phyloP scores from a whole-genome alignment of 1,140 invertebrate species.

The Dreissena rostriformis region DNA sequence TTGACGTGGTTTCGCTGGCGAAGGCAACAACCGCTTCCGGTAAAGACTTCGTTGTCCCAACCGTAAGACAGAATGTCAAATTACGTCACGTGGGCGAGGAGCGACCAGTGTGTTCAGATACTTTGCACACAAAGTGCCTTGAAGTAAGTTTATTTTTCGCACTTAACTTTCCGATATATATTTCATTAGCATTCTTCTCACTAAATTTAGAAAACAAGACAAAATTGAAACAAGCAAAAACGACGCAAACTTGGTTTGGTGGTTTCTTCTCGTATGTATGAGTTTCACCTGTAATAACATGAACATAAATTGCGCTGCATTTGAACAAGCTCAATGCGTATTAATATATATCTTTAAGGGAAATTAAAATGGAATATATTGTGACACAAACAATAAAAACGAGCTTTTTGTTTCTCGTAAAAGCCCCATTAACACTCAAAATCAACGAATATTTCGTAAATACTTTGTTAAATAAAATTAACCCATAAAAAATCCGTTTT shows the following conservation, averaged over 20 bases:
- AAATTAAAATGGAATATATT: too few species aligned
- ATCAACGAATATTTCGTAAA: too few species aligned
- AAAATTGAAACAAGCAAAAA: not conserved
- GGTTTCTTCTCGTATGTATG: not conserved
- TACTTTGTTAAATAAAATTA: too few species aligned
- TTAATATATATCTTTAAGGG: too few species aligned
- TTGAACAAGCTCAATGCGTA: not conserved
- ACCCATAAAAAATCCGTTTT: too few species aligned
- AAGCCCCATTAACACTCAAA: too few species aligned
- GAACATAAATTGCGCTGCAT: not conserved
- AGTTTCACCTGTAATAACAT: not conserved
- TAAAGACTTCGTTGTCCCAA: constrained; percentile 41
- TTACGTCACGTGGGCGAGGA: constrained; percentile 70
- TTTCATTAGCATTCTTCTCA: not conserved
- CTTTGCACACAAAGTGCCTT: constrained; percentile 69
- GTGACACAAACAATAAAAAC: too few species aligned
- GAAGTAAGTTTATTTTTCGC: constrained; percentile 65
- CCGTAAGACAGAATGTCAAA: constrained; percentile 70
- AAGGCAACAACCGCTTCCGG: constrained; percentile 52
- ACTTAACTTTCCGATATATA: not conserved
- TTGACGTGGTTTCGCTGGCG: not conserved
- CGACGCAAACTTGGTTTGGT: not conserved
- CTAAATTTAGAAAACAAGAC: not conserved
- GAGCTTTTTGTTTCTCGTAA: too few species aligned
- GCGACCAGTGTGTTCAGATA: constrained; percentile 66